Percentiles rank a stretch among this genome's conserved stretches.
These are phyloP conservation scores for Pardalotus punctatus DNA, from an alignment of 2,113 vertebrate genomes.

Conservation along the genomic window DNA sequence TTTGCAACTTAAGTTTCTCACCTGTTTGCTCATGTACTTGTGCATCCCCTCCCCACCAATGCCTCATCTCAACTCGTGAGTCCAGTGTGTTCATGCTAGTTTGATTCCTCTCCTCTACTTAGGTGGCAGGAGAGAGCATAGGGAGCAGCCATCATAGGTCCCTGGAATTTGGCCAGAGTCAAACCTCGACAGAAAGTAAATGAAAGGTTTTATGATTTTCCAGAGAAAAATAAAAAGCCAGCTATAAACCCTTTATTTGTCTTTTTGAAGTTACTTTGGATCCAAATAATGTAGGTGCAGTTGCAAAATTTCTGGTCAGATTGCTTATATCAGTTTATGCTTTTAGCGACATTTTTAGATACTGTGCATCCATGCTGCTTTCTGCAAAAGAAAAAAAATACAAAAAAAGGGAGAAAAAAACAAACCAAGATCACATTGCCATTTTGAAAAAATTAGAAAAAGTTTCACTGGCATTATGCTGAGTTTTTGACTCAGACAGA, in stretches of 20 bases:
- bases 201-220: background rate
- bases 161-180: no score
- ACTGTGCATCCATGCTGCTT: background rate
- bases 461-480: background rate
- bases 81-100: no score
- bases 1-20: no score
- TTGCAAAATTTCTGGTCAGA: background rate
- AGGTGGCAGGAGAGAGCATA: no score
- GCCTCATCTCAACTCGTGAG: no score
- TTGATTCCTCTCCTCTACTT: no score
- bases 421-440: background rate
- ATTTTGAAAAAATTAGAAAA: background rate
- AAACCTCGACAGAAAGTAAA: no score
- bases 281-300: background rate
- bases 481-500: background rate
- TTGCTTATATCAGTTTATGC: background rate
- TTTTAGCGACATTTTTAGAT: background rate
- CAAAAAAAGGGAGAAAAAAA: rapidly evolving
- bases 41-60: no score
- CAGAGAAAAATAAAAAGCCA: background rate
- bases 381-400: no score
- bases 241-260: rapidly evolving
- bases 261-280: background rate
- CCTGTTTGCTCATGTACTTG: no score
- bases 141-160: no score